A percentile compares a stretch with the other conserved stretches of the same genome.
These are phyloP conservation scores for Haliclona indistincta DNA, from an alignment of 37 sponge, comb jelly and placozoan genomes.

Conservation along the genomic window DNA sequence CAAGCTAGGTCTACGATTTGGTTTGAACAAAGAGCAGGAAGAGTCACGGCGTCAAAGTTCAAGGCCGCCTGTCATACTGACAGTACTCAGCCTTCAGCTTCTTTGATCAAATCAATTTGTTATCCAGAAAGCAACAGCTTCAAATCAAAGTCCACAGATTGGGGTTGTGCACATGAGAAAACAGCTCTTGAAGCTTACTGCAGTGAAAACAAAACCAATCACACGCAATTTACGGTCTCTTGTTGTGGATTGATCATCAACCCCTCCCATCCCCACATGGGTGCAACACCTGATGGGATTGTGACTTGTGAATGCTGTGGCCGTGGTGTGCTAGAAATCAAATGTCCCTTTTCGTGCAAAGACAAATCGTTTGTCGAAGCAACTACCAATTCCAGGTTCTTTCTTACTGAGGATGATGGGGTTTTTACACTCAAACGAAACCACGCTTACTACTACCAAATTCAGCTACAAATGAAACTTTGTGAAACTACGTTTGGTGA, in stretches of 20 bases:
- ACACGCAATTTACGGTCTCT: constrained; percentile 27
- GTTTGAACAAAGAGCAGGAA: constrained; percentile 64
- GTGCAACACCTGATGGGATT: constrained; percentile 57
- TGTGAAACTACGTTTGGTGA: constrained; percentile 32
- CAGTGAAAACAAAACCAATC: not conserved
- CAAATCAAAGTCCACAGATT: constrained; percentile 23
- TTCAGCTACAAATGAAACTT: constrained; percentile 48
- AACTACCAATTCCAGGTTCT: constrained; percentile 13
- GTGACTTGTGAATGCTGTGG: constrained; percentile 56
- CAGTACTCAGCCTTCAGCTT: constrained; percentile 34
- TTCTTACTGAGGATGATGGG: not conserved
- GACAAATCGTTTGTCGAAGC: constrained; percentile 25
- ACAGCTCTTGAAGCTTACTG: constrained; percentile 27
- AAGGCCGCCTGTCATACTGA: constrained; percentile 37
- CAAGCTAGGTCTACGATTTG: constrained; percentile 37
- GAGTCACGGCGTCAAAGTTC: constrained; percentile 55
- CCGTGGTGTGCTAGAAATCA: constrained; percentile 53
- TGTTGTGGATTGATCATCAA: constrained; percentile 26
- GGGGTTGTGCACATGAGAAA: constrained; percentile 59
- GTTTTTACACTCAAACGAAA: not conserved
- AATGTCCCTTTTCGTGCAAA: constrained; percentile 43
- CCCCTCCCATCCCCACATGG: constrained; percentile 31
- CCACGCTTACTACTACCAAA: constrained; percentile 51
- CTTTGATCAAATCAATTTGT: constrained; percentile 45
- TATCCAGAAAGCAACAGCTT: constrained; percentile 47